These are phyloP conservation scores for Drosophila kambysellisi DNA, from an alignment of 2,888 invertebrate species.

Conservation along the genomic window DNA sequence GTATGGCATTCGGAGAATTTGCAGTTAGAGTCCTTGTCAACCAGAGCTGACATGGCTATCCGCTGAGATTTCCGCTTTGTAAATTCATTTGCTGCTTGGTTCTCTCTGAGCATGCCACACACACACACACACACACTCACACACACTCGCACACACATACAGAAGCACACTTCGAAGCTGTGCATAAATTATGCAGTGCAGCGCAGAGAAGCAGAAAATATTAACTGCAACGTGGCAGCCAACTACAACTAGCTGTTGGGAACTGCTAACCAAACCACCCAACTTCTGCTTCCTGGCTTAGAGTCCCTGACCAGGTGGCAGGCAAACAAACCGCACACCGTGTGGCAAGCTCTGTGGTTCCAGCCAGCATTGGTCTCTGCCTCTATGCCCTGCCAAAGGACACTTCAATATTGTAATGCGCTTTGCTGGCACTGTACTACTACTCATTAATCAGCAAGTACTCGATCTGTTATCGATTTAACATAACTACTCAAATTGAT, in stretches of 20 bases:
- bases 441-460: neutral
- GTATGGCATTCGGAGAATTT: conserved; percentile 39
- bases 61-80: conserved; percentile 67
- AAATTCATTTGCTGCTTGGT: conserved; percentile 56
- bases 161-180: conserved; percentile 31
- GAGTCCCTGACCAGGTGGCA: conserved; percentile 61
- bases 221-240: conserved; percentile 67
- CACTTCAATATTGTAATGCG: conserved; percentile 15
- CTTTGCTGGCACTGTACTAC: conserved; percentile 2
- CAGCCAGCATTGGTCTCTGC: conserved; percentile 14
- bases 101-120: conserved; percentile 50
- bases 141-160: conserved; percentile 37
- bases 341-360: conserved; percentile 51
- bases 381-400: conserved; percentile 8
- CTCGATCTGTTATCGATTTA: neutral
- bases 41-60: conserved; percentile 62
- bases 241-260: conserved; percentile 22
- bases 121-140: conserved; percentile 43
- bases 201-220: conserved; percentile 75
- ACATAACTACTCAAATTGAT: neutral
- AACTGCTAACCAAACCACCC: conserved; percentile 5
- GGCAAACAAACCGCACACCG: conserved; percentile 74
- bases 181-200: conserved; percentile 78
- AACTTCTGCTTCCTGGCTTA: neutral
- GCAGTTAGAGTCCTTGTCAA: conserved; percentile 51